Base-by-base conservation (phyloP, 2,797 vertebrate species). In the Triplophysa yarkandensis region DNA sequence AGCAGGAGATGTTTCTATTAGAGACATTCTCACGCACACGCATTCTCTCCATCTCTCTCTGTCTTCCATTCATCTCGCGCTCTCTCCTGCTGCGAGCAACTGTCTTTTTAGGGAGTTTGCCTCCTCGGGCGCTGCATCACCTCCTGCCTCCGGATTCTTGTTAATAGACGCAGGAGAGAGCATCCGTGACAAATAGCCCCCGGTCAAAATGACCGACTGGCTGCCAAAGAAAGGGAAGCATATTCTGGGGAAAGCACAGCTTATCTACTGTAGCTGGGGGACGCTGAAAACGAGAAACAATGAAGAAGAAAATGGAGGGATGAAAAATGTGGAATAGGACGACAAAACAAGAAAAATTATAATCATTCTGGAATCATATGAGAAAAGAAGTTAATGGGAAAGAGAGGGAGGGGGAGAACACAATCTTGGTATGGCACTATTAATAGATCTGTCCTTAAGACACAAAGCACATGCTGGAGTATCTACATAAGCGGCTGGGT, bases 381-480 rank as follows among this genome's bases (percentile, higher is more conserved):
- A 68, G 43, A 4, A 63, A 41, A 32, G 19, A 67, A 57, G 25
- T 71, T 43, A 76, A 64, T 41, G 68, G 23, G 54, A 78, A 58
- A 57, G 41, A 58, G 28, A 41, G 25, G 58, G 68, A 6, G 57
- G 44, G 34, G 11, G 62, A 57, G 61, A 57, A 62, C 62, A 69
- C 64, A 71, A 52, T 70, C 71, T 46, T 58, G 43, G 36, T 68
- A 78, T 62, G 27, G 74, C 81, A 74, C 86, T 90, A 90, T 90
- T 91, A 88, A 90, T 89, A 91, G 87, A 77, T 82, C 74, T 83
- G 87, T 88, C 86, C 86, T 85, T 19, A 64, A 88, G 86, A 89
- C 84, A 90, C 85, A 90, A 88, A 91, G 88, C 85, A 83, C 82
- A 86, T 81, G 86, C 83, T 82, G 84, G 86, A 84, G 83, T 74